Evolutionary conservation across 1,140 invertebrate genomes (phyloP).

Genomic region (Atta cephalotes): DNA sequence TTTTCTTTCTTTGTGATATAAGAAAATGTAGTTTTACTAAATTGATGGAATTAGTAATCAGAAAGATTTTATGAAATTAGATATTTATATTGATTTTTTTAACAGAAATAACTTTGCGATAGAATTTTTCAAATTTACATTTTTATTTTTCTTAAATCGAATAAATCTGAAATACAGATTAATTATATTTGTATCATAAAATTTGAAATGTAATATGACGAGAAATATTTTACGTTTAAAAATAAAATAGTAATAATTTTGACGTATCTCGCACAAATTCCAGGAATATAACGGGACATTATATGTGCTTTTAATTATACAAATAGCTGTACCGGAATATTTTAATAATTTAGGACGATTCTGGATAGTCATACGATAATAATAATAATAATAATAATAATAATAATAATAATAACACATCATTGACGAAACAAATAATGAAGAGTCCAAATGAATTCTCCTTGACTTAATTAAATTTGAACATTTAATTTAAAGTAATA

Average conservation of each 20-base stretch:
- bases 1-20: background rate
- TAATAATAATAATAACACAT: background rate
- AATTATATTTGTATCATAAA: background rate
- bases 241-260: slow-evolving; percentile 7
- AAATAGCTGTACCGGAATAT: background rate
- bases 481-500: slow-evolving; percentile 15
- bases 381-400: background rate
- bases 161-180: background rate
- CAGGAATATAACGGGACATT: background rate
- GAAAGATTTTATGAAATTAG: background rate
- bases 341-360: slow-evolving; percentile 6
- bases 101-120: too few species aligned
- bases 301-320: background rate
- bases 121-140: background rate
- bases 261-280: background rate
- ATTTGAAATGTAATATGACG: background rate
- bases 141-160: background rate
- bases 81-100: background rate
- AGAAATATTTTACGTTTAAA: slow-evolving; percentile 10
- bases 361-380: background rate
- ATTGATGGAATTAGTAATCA: background rate
- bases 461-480: slow-evolving; percentile 27
- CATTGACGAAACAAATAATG: background rate
- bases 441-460: background rate
- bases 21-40: background rate